Percentiles rank a stretch among this genome's conserved stretches.
Evolutionary conservation across 2,888 invertebrate species (phyloP).

Genomic region (Marronus borbonicus): DNA sequence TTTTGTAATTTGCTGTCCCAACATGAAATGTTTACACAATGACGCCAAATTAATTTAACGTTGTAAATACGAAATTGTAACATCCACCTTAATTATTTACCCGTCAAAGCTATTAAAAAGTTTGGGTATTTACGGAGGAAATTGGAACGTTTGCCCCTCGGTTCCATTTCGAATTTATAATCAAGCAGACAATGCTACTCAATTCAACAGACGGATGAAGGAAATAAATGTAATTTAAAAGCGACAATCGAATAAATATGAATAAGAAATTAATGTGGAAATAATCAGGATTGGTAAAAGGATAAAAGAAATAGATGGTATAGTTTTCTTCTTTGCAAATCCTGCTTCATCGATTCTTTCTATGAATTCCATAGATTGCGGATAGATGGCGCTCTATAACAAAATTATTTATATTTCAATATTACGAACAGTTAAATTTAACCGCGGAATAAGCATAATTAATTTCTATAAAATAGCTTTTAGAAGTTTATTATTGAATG

Average conservation of each 20-base stretch:
- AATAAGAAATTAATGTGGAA: no score
- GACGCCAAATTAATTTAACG: constrained; percentile 6
- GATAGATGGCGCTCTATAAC: not conserved
- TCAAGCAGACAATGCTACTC: not conserved
- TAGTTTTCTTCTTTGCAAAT: not conserved
- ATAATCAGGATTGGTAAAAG: no score
- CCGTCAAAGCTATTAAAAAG: not conserved
- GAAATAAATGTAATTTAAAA: not conserved
- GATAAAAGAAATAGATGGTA: not conserved
- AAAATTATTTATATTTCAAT: no score
- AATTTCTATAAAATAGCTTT: no score
- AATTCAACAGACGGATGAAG: not conserved
- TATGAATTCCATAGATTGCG: not conserved
- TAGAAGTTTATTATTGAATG: not conserved
- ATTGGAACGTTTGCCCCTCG: not conserved
- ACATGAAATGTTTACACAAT: no score
- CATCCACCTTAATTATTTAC: constrained; percentile 15
- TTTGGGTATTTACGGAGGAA: not conserved
- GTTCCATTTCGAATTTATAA: not conserved
- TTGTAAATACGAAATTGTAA: not conserved
- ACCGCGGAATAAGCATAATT: no score
- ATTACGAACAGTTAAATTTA: no score
- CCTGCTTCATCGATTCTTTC: not conserved
- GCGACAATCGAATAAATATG: no score
- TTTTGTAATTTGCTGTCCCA: no score